Percentiles rank a stretch among this genome's conserved stretches.
Conservation (phyloP, 2,888 invertebrate genomes). For the Didymodactylos carnosus region DNA sequence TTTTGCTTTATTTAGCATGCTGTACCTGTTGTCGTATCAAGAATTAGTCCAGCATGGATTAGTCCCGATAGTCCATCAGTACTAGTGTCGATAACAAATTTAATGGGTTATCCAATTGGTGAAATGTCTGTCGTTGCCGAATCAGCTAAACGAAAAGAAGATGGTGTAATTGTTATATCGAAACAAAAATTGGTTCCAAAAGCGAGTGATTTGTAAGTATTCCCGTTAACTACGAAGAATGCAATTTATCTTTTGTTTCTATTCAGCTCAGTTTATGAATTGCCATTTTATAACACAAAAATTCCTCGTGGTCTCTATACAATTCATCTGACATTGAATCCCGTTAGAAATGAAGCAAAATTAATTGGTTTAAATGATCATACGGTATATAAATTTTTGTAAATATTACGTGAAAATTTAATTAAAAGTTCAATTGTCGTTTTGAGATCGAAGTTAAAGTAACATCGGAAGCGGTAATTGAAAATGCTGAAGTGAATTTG, state of each 20-base stretch:
- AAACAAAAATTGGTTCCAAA: slow-evolving; percentile 7
- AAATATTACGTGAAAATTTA: slow-evolving; percentile 2
- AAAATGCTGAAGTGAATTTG: slow-evolving; percentile 61
- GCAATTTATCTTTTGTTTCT: background rate
- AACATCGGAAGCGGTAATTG: slow-evolving; percentile 38
- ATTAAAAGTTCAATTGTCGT: background rate
- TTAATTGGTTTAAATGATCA: slow-evolving; percentile 40
- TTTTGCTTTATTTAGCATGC: slow-evolving; percentile 39
- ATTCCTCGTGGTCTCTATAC: slow-evolving; percentile 66
- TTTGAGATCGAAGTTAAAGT: slow-evolving; percentile 29
- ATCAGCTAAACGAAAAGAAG: slow-evolving; percentile 8
- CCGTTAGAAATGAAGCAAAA: slow-evolving; percentile 44
- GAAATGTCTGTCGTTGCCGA: slow-evolving; percentile 6
- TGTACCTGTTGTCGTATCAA: slow-evolving; percentile 61
- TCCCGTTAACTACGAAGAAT: background rate
- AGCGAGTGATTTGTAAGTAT: background rate
- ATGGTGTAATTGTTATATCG: background rate
- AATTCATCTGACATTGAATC: slow-evolving; percentile 52
- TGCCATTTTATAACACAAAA: slow-evolving; percentile 55
- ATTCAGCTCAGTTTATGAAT: slow-evolving; percentile 41
- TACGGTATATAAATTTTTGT: slow-evolving; percentile 36
- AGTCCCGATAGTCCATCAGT: slow-evolving; percentile 54
- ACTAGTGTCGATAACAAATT: slow-evolving; percentile 20
- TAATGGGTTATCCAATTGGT: slow-evolving; percentile 1
- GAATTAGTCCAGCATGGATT: slow-evolving; percentile 57